These are phyloP conservation scores for Saturnia japonica DNA, from an alignment of 2,888 invertebrate species.

Conservation along the genomic window DNA sequence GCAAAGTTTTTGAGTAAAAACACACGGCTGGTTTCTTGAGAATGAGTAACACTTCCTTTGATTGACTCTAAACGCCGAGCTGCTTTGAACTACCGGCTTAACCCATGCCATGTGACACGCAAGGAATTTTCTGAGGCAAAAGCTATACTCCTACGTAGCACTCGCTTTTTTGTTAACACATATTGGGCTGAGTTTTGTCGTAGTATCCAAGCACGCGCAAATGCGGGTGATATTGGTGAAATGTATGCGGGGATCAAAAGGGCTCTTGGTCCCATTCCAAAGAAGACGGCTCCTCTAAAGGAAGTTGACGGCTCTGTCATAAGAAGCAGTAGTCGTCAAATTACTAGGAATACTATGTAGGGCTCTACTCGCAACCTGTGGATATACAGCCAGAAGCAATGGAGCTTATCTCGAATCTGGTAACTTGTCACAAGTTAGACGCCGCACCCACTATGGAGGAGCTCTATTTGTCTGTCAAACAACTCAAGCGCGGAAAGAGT, in stretches of 20 bases:
- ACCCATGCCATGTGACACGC: background rate
- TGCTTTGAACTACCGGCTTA: background rate
- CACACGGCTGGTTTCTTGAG: background rate
- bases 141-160: background rate
- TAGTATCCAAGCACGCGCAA: background rate
- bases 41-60: background rate
- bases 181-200: too few species aligned
- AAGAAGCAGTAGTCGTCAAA: background rate
- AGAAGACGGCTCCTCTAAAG: background rate
- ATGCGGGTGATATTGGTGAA: background rate
- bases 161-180: background rate
- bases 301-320: background rate
- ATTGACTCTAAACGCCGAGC: background rate
- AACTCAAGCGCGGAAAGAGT: background rate
- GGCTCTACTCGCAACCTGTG: background rate
- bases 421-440: background rate
- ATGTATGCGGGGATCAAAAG: background rate
- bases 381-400: background rate
- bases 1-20: background rate
- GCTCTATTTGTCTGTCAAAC: background rate
- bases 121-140: background rate
- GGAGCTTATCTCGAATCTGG: background rate
- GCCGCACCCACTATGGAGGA: background rate
- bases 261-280: background rate
- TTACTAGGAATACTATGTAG: background rate